Conservation (phyloP, 2,797 vertebrate genomes). For the Distichodus sexfasciatus region DNA sequence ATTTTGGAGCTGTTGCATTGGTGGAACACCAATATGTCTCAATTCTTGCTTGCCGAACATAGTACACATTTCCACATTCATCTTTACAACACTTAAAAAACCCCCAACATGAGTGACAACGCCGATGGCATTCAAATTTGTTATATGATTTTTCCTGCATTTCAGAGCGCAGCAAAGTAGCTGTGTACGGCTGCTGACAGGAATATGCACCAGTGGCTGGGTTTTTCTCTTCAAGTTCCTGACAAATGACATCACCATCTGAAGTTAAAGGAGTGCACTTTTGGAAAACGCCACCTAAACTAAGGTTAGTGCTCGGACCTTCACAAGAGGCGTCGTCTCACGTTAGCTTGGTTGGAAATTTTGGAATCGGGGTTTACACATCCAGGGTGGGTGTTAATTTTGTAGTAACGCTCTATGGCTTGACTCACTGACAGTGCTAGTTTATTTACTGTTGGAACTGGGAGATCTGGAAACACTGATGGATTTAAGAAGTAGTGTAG, state of each 20-base stretch:
- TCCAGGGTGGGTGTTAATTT: conserved; percentile 81
- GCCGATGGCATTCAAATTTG: conserved; percentile 66
- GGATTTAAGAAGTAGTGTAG: conserved; percentile 77
- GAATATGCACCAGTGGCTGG: conserved; percentile 76
- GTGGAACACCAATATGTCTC: conserved; percentile 79
- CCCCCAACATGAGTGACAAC: conserved; percentile 46
- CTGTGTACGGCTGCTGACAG: conserved; percentile 68
- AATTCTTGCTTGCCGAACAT: conserved; percentile 73
- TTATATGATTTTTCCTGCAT: conserved; percentile 75
- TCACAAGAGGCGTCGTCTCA: conserved; percentile 80
- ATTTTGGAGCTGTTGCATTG: conserved; percentile 37
- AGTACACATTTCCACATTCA: conserved; percentile 74
- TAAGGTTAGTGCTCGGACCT: conserved; percentile 79
- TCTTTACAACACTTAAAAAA: conserved; percentile 55
- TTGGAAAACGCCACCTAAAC: conserved; percentile 86
- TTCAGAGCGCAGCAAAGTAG: conserved; percentile 73
- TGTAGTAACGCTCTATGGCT: conserved; percentile 79
- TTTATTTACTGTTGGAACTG: conserved; percentile 74
- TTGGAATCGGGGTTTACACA: conserved; percentile 73
- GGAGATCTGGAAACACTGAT: conserved; percentile 76
- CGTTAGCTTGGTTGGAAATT: conserved; percentile 89
- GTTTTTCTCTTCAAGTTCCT: conserved; percentile 77
- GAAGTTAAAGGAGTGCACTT: conserved; percentile 59
- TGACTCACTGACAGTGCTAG: conserved; percentile 66
- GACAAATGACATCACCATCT: conserved; percentile 68